A percentile compares a stretch with the other conserved stretches of the same genome.
Conservation (phyloP, 2,888 invertebrate species). For the Electrophaes corylata region DNA sequence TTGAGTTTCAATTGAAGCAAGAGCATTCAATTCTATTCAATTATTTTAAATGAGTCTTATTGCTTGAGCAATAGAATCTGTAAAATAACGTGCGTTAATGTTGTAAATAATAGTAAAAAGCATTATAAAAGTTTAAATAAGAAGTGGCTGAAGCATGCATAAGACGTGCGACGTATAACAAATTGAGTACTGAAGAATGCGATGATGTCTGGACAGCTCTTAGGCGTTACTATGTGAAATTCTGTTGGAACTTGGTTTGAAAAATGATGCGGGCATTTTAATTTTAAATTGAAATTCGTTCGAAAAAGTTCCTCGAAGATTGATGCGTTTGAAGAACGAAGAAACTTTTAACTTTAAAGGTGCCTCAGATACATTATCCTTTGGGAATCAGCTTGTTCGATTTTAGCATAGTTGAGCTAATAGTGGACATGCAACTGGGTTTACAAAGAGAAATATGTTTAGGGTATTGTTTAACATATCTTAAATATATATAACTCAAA, state of each 20-base stretch:
- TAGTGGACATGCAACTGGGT: no score
- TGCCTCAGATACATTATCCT: not conserved
- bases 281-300: slow-evolving; percentile 46
- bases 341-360: slow-evolving; percentile 5
- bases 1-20: no score
- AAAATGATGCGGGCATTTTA: slow-evolving; percentile 48
- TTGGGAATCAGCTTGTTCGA: no score
- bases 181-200: slow-evolving; percentile 1
- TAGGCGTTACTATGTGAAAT: slow-evolving; percentile 45
- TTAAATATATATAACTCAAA: no score
- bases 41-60: no score
- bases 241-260: slow-evolving; percentile 44
- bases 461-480: no score
- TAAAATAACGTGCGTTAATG: no score
- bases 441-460: no score
- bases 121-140: not conserved
- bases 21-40: no score
- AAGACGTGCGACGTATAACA: not conserved
- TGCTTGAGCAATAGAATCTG: no score
- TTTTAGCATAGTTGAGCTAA: no score
- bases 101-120: no score
- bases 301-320: slow-evolving; percentile 44
- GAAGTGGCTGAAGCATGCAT: not conserved
- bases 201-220: not conserved
- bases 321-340: slow-evolving; percentile 29